These are phyloP conservation scores for Astur gentilis DNA, from an alignment of 2,113 vertebrate species.

Conservation along the genomic window DNA sequence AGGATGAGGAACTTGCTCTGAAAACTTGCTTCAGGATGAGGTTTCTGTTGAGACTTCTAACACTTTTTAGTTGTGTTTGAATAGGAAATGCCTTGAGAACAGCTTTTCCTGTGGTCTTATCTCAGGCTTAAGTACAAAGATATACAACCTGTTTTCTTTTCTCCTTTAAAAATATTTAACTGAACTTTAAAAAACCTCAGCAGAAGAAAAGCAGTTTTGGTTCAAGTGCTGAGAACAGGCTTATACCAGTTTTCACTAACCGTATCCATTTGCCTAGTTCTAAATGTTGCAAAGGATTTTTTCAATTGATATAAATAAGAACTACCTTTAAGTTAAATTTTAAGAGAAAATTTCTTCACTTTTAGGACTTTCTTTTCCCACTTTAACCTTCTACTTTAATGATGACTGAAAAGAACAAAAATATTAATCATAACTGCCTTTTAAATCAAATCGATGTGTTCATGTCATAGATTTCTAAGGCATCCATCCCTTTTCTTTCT, in stretches of 20 bases:
- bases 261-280: neutral
- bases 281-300: neutral
- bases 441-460: neutral
- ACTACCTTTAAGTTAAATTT: neutral
- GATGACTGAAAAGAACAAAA: neutral
- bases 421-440: neutral
- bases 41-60: neutral
- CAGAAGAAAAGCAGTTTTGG: neutral
- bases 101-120: conserved; percentile 53
- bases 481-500: neutral
- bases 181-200: neutral
- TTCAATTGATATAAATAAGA: neutral
- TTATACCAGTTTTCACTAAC: neutral
- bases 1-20: neutral
- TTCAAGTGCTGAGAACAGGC: neutral
- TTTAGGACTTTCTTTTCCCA: neutral
- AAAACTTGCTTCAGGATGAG: neutral
- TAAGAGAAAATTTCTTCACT: neutral
- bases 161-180: conserved; percentile 2
- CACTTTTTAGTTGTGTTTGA: neutral
- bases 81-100: conserved; percentile 20
- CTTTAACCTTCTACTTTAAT: neutral
- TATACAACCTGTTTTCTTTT: neutral
- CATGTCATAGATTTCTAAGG: neutral
- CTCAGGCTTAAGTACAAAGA: neutral